Conservation (phyloP, 2,113 vertebrate species). For the Chaetodon auriga region DNA sequence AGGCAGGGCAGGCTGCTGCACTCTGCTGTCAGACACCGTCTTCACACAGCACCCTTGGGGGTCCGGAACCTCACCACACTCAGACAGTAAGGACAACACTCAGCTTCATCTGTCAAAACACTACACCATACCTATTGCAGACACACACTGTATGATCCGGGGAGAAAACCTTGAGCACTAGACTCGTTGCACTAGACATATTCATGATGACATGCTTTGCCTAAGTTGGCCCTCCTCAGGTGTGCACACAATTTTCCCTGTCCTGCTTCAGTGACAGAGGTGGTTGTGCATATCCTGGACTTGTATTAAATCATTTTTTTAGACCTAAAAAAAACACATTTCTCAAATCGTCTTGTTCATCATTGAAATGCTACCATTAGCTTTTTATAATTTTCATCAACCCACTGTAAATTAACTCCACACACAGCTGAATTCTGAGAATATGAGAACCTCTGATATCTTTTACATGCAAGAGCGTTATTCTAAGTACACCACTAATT, state of each 20-base stretch:
- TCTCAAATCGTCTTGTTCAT: neutral
- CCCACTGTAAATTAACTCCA: neutral
- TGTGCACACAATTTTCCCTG: too few species aligned
- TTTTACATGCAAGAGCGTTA: neutral
- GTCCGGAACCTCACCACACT: slow-evolving; percentile 74
- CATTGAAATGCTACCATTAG: neutral
- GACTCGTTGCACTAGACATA: neutral
- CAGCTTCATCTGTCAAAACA: slow-evolving; percentile 13
- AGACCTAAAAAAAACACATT: neutral
- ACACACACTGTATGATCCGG: neutral
- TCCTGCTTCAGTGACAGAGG: neutral
- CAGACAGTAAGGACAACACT: slow-evolving; percentile 63
- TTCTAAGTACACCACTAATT: neutral
- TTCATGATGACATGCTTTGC: neutral
- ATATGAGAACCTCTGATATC: neutral
- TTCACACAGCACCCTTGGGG: slow-evolving; percentile 65
- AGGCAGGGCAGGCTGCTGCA: slow-evolving; percentile 78
- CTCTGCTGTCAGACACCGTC: slow-evolving; percentile 63
- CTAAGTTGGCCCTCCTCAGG: neutral
- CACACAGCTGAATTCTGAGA: neutral
- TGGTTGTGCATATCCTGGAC: neutral
- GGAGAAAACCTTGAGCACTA: neutral
- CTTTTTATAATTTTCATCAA: neutral
- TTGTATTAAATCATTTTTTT: neutral
- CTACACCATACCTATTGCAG: neutral